Evolutionary conservation across 2,797 vertebrate species (phyloP).

Genomic region (Decapterus maruadsi): DNA sequence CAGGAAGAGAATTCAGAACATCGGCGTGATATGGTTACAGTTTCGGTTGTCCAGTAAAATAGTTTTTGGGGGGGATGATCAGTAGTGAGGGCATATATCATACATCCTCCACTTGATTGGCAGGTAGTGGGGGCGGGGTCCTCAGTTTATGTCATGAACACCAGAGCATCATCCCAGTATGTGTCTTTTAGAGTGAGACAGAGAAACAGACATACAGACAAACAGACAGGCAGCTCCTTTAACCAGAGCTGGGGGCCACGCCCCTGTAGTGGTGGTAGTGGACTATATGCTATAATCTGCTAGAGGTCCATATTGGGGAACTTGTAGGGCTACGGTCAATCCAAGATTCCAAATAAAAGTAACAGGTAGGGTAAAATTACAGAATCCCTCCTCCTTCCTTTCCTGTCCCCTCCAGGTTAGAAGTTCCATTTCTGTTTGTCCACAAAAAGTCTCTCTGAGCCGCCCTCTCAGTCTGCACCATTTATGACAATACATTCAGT

Average conservation of each 20-base stretch:
- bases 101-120: conserved; percentile 84
- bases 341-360: conserved; percentile 71
- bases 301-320: conserved; percentile 75
- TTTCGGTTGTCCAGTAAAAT: conserved; percentile 75
- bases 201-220: conserved; percentile 69
- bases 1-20: conserved; percentile 77
- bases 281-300: conserved; percentile 78
- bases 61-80: conserved; percentile 58
- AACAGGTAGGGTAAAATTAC: conserved; percentile 69
- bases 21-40: conserved; percentile 74
- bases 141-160: conserved; percentile 71
- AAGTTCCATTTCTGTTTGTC: conserved; percentile 56
- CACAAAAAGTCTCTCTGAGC: conserved; percentile 50
- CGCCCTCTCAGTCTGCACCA: conserved; percentile 51
- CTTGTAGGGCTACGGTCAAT: conserved; percentile 68
- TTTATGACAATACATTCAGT: conserved; percentile 75
- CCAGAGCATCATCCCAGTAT: conserved; percentile 56
- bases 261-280: conserved; percentile 57
- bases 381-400: conserved; percentile 65
- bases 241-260: conserved; percentile 45
- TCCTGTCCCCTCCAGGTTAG: conserved; percentile 40
- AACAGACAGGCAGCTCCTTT: conserved; percentile 69
- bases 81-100: conserved; percentile 74
- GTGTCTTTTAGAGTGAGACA: conserved; percentile 71
- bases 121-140: conserved; percentile 73